Evolutionary conservation across 2,888 invertebrate genomes (phyloP), one percentile per base, ranked within the genome.

Genomic region (Apodemia zela): DNA sequence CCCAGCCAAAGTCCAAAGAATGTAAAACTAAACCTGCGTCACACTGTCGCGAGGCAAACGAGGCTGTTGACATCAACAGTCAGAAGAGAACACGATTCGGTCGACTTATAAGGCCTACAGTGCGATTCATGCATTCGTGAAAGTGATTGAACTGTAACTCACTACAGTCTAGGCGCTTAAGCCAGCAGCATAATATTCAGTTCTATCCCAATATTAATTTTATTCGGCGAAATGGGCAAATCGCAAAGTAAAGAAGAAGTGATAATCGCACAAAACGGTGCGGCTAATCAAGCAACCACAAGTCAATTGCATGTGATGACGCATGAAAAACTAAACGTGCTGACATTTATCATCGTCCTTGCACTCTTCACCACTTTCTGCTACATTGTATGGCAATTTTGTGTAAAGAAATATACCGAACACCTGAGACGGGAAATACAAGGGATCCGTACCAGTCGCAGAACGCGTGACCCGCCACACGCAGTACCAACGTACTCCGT

Each of bases 231-330:
- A 17, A 49, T 17, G 47, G 47, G 47, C 8, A 49, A 49, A 58
- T 59, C 58, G 21, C 42, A 63, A 63, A 58, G 29, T 11, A 57
- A 49, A 21, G n/a, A 63, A 58, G 59, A 63, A 59, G 13, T 59
- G 18, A 57, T 63, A 18, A 59, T 59, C 25, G 58, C 62, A 21
- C 59, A 58, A 47, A 63, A 42, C 33, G 62, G 62, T 25, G 18
- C 7, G 42, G 42, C 45, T 7, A 59, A 58, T 59, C 33, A 45
- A 10, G 59, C 47, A 2, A 35, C 58, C 18, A 42, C 47, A n/a
- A 42, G 29, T 29, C 17, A 47, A 25, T 29, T 58, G 17, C 63
- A 63, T 59, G 11, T 38, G n/a, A 59, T 59, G 21, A 58, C 49
- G 25, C 58, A 59, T 29, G 25, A 29, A 11, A 63, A 63, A 58